Evolutionary conservation across 2,797 vertebrate species (phyloP), one percentile per base, ranked within the genome.

Genomic region (Loris lydekkerianus): DNA sequence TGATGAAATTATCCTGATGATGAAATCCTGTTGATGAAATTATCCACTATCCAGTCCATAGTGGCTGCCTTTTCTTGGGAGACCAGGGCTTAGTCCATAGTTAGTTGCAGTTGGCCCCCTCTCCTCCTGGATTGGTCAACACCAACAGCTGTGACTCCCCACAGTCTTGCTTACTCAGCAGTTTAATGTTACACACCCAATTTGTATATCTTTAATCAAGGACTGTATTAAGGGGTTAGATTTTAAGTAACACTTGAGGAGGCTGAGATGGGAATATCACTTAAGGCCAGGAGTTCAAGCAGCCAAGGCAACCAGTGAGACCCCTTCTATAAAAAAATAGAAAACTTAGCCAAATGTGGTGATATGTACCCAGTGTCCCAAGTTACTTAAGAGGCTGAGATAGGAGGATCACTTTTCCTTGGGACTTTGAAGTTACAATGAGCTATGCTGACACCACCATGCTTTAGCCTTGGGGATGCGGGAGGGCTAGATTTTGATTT

Each of bases 161-260:
- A 63, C 5, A 81, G 18, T 43, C 37, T 85, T 80, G 56, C 34
- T 86, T 40, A 58, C 21, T 34, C 31, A 37, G 4, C 20, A 86
- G 69, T 23, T 86, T 88, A 83, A 75, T 80, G n/a, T 83, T 88
- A 49, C 9, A 84, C 13, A 29, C 37, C 67, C 9, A 43, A 8
- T 89, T 82, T 81, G 10, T 63, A 89, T 10, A 88, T 10, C 83
- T 95, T 96, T 95, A 94, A 81, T 69, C 61, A 49, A 77, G 63
- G 81, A 46, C 20, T 76, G 2, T 87, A n/a, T 89, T 92, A 93
- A 89, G 65, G 21, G 37, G n/a, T 46, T 90, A 27, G 37, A 40
- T 95, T 92, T 87, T 89, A 67, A 67, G 31, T 67, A 67, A 31
- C 65, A 67, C 65, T 67, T 67, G 31, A 10, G 27, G 63, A 65